These are phyloP conservation scores for Planococcus citri DNA, from an alignment of 1,140 invertebrate species.

Conservation along the genomic window DNA sequence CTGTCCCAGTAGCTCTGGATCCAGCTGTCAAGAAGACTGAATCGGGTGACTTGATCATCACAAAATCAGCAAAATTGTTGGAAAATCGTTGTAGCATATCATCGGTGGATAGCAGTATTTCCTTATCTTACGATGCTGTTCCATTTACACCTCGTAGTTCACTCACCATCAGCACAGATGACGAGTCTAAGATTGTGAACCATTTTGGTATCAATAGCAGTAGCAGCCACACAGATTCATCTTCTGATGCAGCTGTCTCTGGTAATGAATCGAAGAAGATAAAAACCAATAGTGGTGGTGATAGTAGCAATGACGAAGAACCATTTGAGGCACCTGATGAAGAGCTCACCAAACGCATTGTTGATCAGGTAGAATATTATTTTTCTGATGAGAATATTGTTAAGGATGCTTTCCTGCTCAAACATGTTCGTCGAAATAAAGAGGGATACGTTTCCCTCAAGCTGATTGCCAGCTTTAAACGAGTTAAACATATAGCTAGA, in stretches of 20 bases:
- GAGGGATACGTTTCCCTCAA: constrained; percentile 90
- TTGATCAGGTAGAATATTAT: constrained; percentile 80
- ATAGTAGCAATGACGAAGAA: background rate
- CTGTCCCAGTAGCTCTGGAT: no score
- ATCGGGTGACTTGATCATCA: background rate
- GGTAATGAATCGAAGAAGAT: background rate
- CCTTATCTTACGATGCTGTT: constrained; percentile 39
- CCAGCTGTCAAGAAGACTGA: background rate
- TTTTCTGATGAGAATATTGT: constrained; percentile 89
- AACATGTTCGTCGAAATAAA: constrained; percentile 86
- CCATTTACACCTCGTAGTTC: constrained; percentile 10
- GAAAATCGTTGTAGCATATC: constrained; percentile 43
- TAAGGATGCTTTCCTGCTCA: constrained; percentile 87
- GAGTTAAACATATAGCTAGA: constrained; percentile 81
- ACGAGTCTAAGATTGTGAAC: background rate
- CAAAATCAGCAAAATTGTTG: background rate
- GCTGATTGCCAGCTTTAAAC: constrained; percentile 83
- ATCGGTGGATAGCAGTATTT: constrained; percentile 48
- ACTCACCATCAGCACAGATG: background rate
- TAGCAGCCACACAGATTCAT: background rate
- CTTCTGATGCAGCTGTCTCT: background rate
- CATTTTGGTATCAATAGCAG: background rate
- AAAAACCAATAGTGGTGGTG: background rate
- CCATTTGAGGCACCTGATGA: constrained; percentile 41
- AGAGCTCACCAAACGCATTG: constrained; percentile 59